These are phyloP conservation scores for Gnatocerus cornutus DNA, from an alignment of 2,888 invertebrate genomes.

Conservation along the genomic window DNA sequence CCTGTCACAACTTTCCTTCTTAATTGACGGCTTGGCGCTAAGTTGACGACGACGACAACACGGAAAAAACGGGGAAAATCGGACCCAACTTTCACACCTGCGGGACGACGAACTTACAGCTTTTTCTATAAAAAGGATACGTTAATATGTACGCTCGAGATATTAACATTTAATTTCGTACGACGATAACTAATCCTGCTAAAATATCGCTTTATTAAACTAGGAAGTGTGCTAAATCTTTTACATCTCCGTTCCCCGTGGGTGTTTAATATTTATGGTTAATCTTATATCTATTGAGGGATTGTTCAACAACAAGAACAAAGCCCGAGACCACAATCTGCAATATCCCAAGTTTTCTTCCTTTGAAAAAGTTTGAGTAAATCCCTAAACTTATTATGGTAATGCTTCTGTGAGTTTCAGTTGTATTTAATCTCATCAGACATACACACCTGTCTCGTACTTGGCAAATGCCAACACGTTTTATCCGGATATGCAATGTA, in stretches of 20 bases:
- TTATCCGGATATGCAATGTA: constrained; percentile 32
- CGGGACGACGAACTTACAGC: too few relatives aligned
- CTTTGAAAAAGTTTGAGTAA: constrained; percentile 3
- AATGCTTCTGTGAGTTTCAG: constrained; percentile 28
- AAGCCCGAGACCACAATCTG: neutral
- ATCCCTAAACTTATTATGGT: constrained; percentile 26
- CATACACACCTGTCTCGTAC: constrained; percentile 27
- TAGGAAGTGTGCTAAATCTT: neutral
- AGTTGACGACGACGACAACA: constrained; percentile 18
- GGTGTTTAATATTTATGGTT: neutral
- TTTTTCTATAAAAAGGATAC: too few relatives aligned
- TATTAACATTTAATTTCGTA: too few relatives aligned
- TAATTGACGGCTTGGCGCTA: constrained; percentile 40
- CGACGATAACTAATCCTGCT: too few relatives aligned
- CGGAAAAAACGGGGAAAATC: constrained; percentile 15
- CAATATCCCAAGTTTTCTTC: neutral
- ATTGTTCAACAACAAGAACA: constrained; percentile 1
- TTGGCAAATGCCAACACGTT: constrained; percentile 27
- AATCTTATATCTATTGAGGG: neutral
- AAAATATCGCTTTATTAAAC: neutral
- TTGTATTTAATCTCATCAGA: constrained; percentile 38
- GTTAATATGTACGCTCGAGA: too few relatives aligned
- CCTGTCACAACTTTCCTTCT: constrained; percentile 44
- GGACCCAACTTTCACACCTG: constrained; percentile 21
- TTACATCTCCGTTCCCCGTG: neutral